Percentiles rank a stretch among this genome's conserved stretches.
These are phyloP conservation scores for Aspiorhynchus laticeps DNA, from an alignment of 2,113 vertebrate species.

Conservation along the genomic window DNA sequence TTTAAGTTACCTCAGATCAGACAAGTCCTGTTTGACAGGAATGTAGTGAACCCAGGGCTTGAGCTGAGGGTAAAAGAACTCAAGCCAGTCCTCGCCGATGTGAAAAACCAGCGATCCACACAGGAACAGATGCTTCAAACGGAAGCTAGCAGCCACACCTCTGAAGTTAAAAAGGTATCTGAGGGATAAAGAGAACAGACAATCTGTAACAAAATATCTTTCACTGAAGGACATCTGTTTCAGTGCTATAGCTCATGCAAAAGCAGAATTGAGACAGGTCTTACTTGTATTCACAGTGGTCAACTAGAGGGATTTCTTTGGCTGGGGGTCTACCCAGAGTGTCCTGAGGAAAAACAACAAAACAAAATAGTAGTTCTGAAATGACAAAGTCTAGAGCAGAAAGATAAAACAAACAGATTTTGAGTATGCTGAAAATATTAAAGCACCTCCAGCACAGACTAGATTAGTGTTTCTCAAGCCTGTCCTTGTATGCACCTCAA, in stretches of 20 bases:
- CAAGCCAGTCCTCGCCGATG: conserved; percentile 91
- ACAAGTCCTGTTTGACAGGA: conserved; percentile 89
- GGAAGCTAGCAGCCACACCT: conserved; percentile 97
- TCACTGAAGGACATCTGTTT: neutral
- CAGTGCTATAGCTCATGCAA: neutral
- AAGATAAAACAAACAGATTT: neutral
- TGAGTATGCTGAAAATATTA: neutral
- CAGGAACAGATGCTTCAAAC: conserved; percentile 95
- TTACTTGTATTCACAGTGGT: conserved; percentile 98
- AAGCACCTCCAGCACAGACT: neutral
- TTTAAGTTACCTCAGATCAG: conserved; percentile 83
- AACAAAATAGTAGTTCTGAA: neutral
- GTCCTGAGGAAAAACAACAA: conserved; percentile 75
- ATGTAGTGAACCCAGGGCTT: conserved; percentile 97
- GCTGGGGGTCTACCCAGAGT: conserved; percentile 92
- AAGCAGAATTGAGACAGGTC: conserved; percentile 41
- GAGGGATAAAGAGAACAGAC: neutral
- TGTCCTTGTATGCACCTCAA: neutral
- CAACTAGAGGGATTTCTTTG: conserved; percentile 90
- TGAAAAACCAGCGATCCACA: conserved; percentile 95
- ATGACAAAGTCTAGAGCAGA: neutral
- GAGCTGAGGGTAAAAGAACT: conserved; percentile 95
- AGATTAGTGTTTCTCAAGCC: neutral
- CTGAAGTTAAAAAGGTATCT: conserved; percentile 97
- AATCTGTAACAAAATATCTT: neutral